Base-by-base conservation (phyloP, 2,888 invertebrate genomes). In the Melanchra persicariae region DNA sequence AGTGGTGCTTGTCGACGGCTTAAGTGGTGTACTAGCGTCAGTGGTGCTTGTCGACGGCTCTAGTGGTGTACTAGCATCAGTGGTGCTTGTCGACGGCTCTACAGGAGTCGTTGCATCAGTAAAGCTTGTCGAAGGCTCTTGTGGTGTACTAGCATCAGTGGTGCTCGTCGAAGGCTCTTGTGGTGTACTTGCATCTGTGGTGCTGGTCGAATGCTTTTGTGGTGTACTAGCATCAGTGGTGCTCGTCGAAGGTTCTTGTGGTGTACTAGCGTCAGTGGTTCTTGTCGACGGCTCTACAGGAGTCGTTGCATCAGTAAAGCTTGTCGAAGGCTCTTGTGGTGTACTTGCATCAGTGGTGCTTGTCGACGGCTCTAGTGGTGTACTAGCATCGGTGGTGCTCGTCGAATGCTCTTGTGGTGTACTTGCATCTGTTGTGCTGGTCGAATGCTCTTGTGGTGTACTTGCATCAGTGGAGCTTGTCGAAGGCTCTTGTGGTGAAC, bases 211-310 rank as follows among this genome's bases (percentile, higher is more conserved):
- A 0, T 24, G 22, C 24, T 15, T 15, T 3, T 17, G 0, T 26
- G 15, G 17, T 2, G 52, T 15, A 1, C 9, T 17, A 2, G 24
- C 51, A 15, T 51, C 51, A 26, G 51, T 26, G 7, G 51, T 24
- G 51, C 24, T 68, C n/a, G n/a, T n/a, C n/a, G n/a, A n/a, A n/a
- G n/a, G n/a, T n/a, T n/a, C n/a, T n/a, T n/a, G n/a, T n/a, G n/a
- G n/a, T 10, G 52, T 65, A 15, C n/a, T 68, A 5, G 24, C 66
- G n/a, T 17, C 66, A 15, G 52, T 24, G 9, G 45, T 55, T n/a
- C n/a, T n/a, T n/a, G n/a, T n/a, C n/a, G n/a, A n/a, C n/a, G n/a
- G n/a, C n/a, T n/a, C n/a, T n/a, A n/a, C n/a, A n/a, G n/a, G 10
- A 22, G 49, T 49, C 12, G 49, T 12, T 9, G 12, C 22, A 5